phyloP scores from a whole-genome alignment of 2,888 invertebrate genomes.

The Drosophila melanosoma region DNA sequence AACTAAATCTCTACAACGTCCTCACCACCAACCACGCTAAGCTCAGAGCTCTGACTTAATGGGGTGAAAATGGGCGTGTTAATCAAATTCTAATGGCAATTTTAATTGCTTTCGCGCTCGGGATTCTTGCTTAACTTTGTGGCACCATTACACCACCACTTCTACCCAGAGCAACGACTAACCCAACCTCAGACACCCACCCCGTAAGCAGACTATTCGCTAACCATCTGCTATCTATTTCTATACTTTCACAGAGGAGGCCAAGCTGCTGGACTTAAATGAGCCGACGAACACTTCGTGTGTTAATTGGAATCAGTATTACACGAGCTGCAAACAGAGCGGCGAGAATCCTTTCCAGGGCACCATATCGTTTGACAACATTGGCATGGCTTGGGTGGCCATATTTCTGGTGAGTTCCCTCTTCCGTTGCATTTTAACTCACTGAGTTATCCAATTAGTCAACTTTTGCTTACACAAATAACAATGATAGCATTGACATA shows the following conservation, averaged over 20 bases:
- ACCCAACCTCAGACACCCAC: neutral
- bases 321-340: slow-evolving; percentile 96
- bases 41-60: slow-evolving; percentile 50
- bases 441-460: slow-evolving; percentile 59
- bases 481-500: slow-evolving; percentile 59
- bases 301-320: slow-evolving; percentile 99
- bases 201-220: neutral
- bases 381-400: slow-evolving; percentile 99
- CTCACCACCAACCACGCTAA: neutral
- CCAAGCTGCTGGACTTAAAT: slow-evolving; percentile 86
- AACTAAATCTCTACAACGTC: neutral
- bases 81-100: slow-evolving; percentile 77
- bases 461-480: slow-evolving; percentile 52
- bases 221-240: slow-evolving; percentile 1
- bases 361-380: slow-evolving; percentile 99
- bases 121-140: slow-evolving; percentile 45
- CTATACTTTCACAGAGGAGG: slow-evolving; percentile 70
- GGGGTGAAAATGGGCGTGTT: slow-evolving; percentile 74
- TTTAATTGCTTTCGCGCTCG: slow-evolving; percentile 67
- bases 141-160: slow-evolving; percentile 10
- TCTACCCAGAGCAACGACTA: neutral
- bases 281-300: slow-evolving; percentile 91
- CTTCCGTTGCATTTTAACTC: slow-evolving; percentile 6
- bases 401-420: slow-evolving; percentile 97
- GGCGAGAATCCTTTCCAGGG: slow-evolving; percentile 99